Conservation (phyloP, 2,797 vertebrate genomes). For the Tenualosa ilisha region DNA sequence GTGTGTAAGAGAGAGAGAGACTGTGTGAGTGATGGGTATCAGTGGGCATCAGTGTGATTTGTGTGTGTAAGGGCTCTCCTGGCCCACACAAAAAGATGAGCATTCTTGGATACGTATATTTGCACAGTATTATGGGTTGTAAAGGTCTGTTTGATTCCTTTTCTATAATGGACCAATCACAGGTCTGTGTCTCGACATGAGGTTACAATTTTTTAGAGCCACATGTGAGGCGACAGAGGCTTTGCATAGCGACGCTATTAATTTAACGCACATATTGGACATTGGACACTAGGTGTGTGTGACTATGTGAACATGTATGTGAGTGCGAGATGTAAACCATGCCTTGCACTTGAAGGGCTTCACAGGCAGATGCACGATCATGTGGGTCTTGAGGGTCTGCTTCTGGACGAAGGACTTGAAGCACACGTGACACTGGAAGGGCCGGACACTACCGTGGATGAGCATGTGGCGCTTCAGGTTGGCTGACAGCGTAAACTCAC, state of each 20-base stretch:
- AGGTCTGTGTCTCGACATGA: no score
- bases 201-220: no score
- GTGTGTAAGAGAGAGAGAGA: background rate
- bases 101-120: background rate
- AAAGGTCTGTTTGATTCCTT: no score
- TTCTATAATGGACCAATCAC: no score
- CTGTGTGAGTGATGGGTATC: background rate
- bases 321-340: background rate
- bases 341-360: constrained; percentile 99
- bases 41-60: no score
- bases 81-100: background rate
- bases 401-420: constrained; percentile 99
- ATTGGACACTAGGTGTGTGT: no score
- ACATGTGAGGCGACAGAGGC: no score
- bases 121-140: background rate
- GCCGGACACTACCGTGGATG: constrained; percentile 94
- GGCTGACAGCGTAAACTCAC: constrained; percentile 95
- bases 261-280: no score
- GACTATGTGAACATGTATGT: background rate
- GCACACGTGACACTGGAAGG: constrained; percentile 98
- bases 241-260: no score
- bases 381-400: constrained; percentile 98
- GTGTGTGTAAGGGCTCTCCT: no score
- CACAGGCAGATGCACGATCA: constrained; percentile 96
- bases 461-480: constrained; percentile 99